Evolutionary conservation across 2,888 invertebrate species (phyloP).

Genomic region (Ophonus ardosiacus): DNA sequence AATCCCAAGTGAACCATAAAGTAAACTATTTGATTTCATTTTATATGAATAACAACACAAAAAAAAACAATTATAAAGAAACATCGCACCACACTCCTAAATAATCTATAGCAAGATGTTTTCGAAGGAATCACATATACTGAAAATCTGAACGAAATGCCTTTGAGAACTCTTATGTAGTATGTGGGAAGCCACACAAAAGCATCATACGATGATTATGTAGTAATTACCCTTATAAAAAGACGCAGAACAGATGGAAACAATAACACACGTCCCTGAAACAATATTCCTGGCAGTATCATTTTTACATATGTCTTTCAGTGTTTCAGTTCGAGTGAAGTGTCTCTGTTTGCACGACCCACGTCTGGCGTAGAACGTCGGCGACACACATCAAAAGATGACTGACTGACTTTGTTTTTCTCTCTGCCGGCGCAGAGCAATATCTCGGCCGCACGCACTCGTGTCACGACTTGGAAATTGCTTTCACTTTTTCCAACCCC

Average conservation of each 20-base stretch:
- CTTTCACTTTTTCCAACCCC: constrained; percentile 41
- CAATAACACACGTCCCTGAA: constrained; percentile 10
- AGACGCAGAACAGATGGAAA: neutral
- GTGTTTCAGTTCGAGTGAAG: neutral
- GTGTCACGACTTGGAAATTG: constrained; percentile 43
- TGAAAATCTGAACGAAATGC: neutral
- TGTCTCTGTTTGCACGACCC: no score
- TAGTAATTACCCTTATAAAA: constrained; percentile 22
- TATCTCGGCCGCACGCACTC: constrained; percentile 43
- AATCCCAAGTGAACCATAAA: no score
- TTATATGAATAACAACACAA: no score
- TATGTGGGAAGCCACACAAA: neutral
- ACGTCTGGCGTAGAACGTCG: neutral
- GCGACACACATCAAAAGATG: constrained; percentile 48
- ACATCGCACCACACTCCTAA: neutral
- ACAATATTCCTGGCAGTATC: constrained; percentile 24
- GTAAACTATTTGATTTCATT: no score
- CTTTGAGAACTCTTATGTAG: neutral
- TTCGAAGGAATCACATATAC: neutral
- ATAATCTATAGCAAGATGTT: neutral
- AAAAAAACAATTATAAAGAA: neutral
- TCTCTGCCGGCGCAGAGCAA: constrained; percentile 6
- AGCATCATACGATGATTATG: neutral
- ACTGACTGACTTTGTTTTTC: constrained; percentile 51
- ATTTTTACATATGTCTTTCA: constrained; percentile 38